Percentiles rank a stretch among this genome's conserved stretches.
phyloP scores from a whole-genome alignment of 2,113 vertebrate species.

The Vulpes vulpes region DNA sequence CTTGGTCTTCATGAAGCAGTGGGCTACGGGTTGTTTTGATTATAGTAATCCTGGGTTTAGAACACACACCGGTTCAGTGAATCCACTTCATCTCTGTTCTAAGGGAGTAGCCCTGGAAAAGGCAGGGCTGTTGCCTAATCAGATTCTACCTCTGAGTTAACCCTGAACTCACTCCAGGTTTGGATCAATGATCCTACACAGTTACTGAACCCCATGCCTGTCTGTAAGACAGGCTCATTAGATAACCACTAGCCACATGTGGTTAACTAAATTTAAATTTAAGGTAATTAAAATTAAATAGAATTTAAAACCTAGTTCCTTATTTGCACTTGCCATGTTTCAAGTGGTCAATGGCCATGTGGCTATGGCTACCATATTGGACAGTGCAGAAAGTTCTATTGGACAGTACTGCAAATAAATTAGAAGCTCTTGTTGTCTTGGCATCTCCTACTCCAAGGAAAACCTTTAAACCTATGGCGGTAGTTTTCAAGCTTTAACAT shows the following conservation, averaged over 20 bases:
- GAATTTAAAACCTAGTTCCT: conserved; percentile 41
- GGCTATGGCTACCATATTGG: neutral
- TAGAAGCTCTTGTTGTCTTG: neutral
- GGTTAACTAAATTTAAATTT: neutral
- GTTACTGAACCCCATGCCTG: neutral
- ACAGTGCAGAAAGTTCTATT: neutral
- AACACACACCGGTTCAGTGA: conserved; percentile 6
- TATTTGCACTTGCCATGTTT: neutral
- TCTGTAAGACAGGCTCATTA: neutral
- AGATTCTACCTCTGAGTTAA: conserved; percentile 16
- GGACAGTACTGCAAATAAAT: neutral
- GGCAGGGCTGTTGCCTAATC: neutral
- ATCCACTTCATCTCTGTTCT: neutral
- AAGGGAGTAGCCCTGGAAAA: neutral
- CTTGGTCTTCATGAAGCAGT: conserved; percentile 38
- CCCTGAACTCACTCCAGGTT: neutral
- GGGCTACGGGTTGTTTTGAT: conserved; percentile 55
- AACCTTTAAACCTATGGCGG: neutral
- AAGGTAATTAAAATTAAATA: neutral
- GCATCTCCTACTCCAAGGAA: neutral
- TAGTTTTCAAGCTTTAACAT: neutral
- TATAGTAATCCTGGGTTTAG: conserved; percentile 61
- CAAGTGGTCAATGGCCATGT: neutral
- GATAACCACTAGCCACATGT: neutral
- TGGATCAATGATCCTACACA: neutral